Evolutionary conservation across 1,140 invertebrate species (phyloP).

Genomic region (Parasteatoda tepidariorum): DNA sequence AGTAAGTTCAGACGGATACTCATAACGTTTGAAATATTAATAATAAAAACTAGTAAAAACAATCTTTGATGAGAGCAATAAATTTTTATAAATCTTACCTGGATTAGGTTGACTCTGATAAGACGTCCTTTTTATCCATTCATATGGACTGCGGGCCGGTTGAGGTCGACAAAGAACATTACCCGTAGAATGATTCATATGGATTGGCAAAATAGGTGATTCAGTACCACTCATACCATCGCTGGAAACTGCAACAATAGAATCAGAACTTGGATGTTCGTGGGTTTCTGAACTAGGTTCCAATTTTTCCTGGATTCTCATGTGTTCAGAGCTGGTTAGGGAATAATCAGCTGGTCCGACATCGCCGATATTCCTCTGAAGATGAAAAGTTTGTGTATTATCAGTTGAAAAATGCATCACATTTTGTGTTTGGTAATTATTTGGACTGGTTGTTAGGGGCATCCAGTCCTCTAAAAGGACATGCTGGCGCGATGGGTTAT

Average conservation of each 20-base stretch:
- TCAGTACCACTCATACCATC: constrained; percentile 63
- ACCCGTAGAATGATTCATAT: background rate
- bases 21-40: too few species aligned
- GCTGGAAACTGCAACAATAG: constrained; percentile 64
- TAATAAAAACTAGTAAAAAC: too few species aligned
- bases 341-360: constrained; percentile 4
- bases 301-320: constrained; percentile 16
- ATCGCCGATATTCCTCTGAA: background rate
- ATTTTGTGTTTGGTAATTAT: constrained; percentile 1
- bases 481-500: background rate
- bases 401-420: constrained; percentile 10
- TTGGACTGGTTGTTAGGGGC: background rate
- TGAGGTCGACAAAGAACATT: constrained; percentile 70
- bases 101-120: constrained; percentile 85
- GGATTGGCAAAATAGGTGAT: constrained; percentile 53
- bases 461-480: constrained; percentile 23
- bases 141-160: constrained; percentile 80
- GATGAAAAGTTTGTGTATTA: background rate
- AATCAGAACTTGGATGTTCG: constrained; percentile 61
- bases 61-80: too few species aligned
- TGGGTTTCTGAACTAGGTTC: background rate
- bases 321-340: background rate
- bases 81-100: constrained; percentile 73
- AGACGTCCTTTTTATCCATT: constrained; percentile 90
- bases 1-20: too few species aligned